These are phyloP conservation scores for Galeopsomyia nigrocyanea DNA, from an alignment of 2,888 invertebrate genomes.

Conservation along the genomic window DNA sequence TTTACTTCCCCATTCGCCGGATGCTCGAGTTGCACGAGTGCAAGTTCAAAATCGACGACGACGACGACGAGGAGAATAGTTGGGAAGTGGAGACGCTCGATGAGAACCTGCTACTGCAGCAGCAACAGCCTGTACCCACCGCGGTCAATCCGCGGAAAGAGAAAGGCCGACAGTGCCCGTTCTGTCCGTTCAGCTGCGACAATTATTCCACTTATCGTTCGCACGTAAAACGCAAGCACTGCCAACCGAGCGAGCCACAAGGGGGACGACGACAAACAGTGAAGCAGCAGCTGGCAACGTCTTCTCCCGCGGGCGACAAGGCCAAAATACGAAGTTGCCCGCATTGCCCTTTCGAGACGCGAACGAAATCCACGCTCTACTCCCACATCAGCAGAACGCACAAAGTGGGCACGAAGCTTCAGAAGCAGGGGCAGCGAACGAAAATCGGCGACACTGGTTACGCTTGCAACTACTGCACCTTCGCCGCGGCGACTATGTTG, in stretches of 20 bases:
- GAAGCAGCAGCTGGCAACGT: too few relatives aligned
- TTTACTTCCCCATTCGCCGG: constrained; percentile 15
- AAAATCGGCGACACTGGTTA: constrained; percentile 29
- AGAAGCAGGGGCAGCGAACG: background rate
- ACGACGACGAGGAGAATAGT: constrained; percentile 11
- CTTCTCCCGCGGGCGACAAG: too few relatives aligned
- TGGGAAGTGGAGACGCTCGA: background rate
- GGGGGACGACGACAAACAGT: too few relatives aligned
- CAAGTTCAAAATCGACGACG: background rate
- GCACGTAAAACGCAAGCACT: constrained; percentile 64
- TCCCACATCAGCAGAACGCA: constrained; percentile 44
- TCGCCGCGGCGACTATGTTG: constrained; percentile 33
- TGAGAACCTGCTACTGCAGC: constrained; percentile 36
- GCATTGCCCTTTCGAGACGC: constrained; percentile 52
- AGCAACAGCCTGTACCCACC: too few relatives aligned
- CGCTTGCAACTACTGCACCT: constrained; percentile 41
- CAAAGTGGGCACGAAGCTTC: background rate
- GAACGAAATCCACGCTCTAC: constrained; percentile 48
- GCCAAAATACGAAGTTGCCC: constrained; percentile 24
- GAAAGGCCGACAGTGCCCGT: too few relatives aligned
- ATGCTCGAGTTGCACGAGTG: constrained; percentile 23
- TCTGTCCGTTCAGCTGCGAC: constrained; percentile 59
- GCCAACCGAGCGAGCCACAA: too few relatives aligned
- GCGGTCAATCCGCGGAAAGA: too few relatives aligned
- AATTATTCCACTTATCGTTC: constrained; percentile 61